Evolutionary conservation across 2,113 vertebrate genomes (phyloP).

Genomic region (Tetrao urogallus): DNA sequence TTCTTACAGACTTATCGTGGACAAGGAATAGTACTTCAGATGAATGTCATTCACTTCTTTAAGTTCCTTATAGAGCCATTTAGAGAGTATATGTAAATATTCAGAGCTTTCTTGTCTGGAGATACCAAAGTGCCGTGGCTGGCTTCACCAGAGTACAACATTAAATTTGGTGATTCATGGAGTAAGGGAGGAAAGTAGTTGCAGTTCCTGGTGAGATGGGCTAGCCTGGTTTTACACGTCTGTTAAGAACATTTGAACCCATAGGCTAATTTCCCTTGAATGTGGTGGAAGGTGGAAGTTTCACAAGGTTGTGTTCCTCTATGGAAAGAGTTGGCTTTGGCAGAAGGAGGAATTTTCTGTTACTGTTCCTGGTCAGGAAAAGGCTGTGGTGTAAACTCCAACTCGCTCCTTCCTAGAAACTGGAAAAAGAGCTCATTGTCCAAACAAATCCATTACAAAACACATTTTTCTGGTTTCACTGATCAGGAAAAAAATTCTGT

Average conservation of each 20-base stretch:
- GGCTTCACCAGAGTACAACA: neutral
- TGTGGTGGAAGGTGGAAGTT: neutral
- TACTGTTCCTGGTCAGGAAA: neutral
- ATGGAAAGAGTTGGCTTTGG: conserved; percentile 26
- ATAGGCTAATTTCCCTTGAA: neutral
- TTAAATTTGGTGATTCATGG: neutral
- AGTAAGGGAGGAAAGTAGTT: neutral
- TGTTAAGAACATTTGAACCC: neutral
- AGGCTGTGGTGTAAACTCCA: neutral
- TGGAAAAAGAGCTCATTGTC: neutral
- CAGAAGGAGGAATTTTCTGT: conserved; percentile 3
- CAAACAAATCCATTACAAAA: neutral
- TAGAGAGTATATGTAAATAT: neutral
- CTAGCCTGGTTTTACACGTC: neutral
- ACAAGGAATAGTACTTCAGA: neutral
- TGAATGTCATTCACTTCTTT: neutral
- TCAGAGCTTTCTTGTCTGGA: neutral
- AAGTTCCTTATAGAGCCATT: neutral
- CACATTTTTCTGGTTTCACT: neutral
- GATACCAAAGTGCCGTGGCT: neutral
- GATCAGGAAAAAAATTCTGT: neutral
- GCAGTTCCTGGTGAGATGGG: neutral
- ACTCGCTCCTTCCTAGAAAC: neutral
- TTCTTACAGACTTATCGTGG: neutral
- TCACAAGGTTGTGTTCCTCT: neutral